A percentile compares a stretch with the other conserved stretches of the same genome.
Evolutionary conservation across 2,888 invertebrate genomes (phyloP).

Genomic region (Galerucella pusilla): DNA sequence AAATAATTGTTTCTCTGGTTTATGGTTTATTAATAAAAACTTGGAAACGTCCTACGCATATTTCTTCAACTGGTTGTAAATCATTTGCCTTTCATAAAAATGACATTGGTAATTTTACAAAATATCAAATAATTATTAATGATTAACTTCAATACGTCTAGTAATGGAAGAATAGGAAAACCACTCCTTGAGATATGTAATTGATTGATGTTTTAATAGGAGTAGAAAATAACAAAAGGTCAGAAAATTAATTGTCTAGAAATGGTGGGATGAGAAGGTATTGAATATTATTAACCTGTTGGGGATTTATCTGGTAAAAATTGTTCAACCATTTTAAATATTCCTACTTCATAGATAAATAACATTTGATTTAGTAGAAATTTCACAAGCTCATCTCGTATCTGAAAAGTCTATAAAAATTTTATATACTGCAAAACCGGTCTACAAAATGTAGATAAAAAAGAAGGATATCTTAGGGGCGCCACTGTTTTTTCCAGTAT

Average conservation of each 20-base stretch:
- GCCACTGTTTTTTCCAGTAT: conserved; percentile 14
- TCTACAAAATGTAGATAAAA: not conserved
- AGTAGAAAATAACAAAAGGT: not conserved
- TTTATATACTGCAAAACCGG: too few relatives aligned
- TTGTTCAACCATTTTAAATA: not conserved
- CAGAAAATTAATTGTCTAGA: not conserved
- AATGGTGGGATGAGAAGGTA: not conserved
- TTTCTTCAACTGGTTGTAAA: not conserved
- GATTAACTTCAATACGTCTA: conserved; percentile 5
- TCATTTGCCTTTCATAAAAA: not conserved
- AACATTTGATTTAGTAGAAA: too few relatives aligned
- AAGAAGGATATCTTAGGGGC: not conserved
- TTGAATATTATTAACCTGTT: not conserved
- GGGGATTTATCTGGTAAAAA: too few relatives aligned
- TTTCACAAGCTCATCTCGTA: too few relatives aligned
- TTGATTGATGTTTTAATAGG: conserved; percentile 15
- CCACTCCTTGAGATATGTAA: conserved; percentile 5
- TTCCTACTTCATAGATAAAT: not conserved
- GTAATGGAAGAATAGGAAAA: conserved; percentile 1
- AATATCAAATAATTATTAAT: conserved; percentile 1
- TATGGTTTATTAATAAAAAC: conserved; percentile 4
- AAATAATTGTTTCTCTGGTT: not conserved
- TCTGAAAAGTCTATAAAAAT: too few relatives aligned
- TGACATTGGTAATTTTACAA: conserved; percentile 6
- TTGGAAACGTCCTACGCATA: not conserved